These are phyloP conservation scores for Lophochroa leadbeateri DNA, from an alignment of 2,113 vertebrate species.

Conservation along the genomic window DNA sequence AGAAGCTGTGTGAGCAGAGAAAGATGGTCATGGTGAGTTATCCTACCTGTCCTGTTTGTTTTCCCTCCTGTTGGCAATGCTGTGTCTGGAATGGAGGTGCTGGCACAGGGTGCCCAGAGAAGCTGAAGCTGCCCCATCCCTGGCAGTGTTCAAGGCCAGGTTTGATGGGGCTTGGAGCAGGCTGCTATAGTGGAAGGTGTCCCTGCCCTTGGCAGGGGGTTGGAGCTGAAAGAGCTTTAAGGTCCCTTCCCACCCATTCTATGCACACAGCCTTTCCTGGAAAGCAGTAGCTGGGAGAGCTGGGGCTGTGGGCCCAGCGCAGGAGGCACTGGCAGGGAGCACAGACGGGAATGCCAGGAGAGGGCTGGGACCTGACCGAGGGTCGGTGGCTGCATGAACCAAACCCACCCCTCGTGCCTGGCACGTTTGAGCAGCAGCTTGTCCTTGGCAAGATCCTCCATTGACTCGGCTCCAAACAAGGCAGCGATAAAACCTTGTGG, in stretches of 20 bases:
- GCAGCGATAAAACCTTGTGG: background rate
- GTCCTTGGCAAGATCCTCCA: background rate
- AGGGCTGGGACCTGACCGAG: background rate
- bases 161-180: background rate
- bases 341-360: background rate
- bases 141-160: background rate
- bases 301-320: background rate
- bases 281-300: background rate
- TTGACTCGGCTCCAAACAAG: background rate
- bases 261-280: background rate
- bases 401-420: background rate
- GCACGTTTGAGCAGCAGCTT: accelerated
- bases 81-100: background rate
- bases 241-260: background rate
- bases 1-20: conserved; percentile 94
- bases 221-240: background rate
- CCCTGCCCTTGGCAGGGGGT: background rate
- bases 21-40: conserved; percentile 94
- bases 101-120: background rate
- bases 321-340: background rate
- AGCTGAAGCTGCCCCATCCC: background rate
- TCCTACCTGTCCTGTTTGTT: background rate
- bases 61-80: background rate
- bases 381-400: background rate
- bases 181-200: background rate